These are phyloP conservation scores for Malthinus flaveolus DNA, from an alignment of 2,888 invertebrate genomes.

Conservation along the genomic window DNA sequence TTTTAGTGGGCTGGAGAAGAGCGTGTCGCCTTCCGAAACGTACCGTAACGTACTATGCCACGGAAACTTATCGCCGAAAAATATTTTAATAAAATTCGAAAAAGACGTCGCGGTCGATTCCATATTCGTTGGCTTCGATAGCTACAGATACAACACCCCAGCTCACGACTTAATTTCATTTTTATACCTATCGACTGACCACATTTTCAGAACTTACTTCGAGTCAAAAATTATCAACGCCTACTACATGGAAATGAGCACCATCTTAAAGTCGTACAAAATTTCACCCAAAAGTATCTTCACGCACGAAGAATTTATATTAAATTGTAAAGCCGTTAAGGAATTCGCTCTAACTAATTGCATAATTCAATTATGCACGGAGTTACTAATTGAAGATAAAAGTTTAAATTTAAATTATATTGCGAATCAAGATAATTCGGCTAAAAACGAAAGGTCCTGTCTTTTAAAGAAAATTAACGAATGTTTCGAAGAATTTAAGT, in stretches of 20 bases:
- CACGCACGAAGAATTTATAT: slow-evolving; percentile 33
- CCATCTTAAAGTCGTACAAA: slow-evolving; percentile 26
- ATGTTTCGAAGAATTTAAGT: too few species aligned
- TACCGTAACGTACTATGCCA: slow-evolving; percentile 27
- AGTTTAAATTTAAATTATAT: too few species aligned
- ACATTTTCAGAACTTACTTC: slow-evolving; percentile 2
- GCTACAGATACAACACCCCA: slow-evolving; percentile 61
- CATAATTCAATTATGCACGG: slow-evolving; percentile 35
- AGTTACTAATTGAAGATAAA: slow-evolving; percentile 1
- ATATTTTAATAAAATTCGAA: slow-evolving; percentile 42
- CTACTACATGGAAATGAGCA: slow-evolving; percentile 35
- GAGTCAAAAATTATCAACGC: slow-evolving; percentile 28
- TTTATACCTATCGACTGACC: too few species aligned
- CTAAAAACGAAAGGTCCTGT: too few species aligned
- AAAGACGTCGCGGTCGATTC: slow-evolving; percentile 33
- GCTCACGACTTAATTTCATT: not conserved
- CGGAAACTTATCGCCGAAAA: slow-evolving; percentile 45
- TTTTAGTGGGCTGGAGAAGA: slow-evolving; percentile 32
- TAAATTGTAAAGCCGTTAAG: slow-evolving; percentile 37
- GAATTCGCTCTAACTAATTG: slow-evolving; percentile 36
- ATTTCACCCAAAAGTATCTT: slow-evolving; percentile 30
- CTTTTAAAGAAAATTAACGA: too few species aligned
- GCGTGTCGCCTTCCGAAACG: slow-evolving; percentile 31
- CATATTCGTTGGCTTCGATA: slow-evolving; percentile 46
- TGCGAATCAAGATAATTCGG: too few species aligned